Base-by-base conservation (phyloP, 1,140 invertebrate genomes). In the Frieseomelitta varia region DNA sequence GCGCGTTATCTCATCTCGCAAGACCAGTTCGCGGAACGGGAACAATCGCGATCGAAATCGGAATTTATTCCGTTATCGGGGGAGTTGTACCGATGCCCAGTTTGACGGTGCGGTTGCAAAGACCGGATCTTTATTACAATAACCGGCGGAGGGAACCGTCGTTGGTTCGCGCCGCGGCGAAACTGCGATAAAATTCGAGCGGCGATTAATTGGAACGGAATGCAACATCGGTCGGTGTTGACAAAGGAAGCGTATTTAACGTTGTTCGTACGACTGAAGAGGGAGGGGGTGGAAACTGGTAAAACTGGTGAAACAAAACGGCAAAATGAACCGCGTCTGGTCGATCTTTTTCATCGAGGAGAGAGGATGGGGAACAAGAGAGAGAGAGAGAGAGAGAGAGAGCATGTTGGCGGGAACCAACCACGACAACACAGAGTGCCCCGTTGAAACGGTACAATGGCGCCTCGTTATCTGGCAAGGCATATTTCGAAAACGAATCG, bases 21-120 rank as follows among this genome's bases (percentile, higher is more conserved):
- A 47, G 39, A 47, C 8, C 39, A 47, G 8, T 47, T 47, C 6
- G 81, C 65, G 53, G 76, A 78, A 78, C 74, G 75, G 39, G 75
- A 71, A 78, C 75, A 83, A 53, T 78, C n/a, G 34, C 69, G 78
- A 78, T 83, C 81, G 81, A 83, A 78, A 83, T n/a, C 68, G 67
- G 67, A 79, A 78, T 83, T 83, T 78, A 83, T 61, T 83, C 55
- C 55, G 61, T 21, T 39, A 0, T 39, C 3, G 39, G 21, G 74
- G 81, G 65, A 78, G 69, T 78, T 83, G 69, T 83, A n/a, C 15
- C 39, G 4, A 47, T 47, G 8, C 39, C 39, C 6, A 55, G 55
- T 34, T 78, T 30, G 39, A 71, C 71, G n/a, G 75, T n/a, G 71
- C 21, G 39, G 6, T 47, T 47, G 39, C 55, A 17, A 65, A 81